A percentile compares a stretch with the other conserved stretches of the same genome.
Evolutionary conservation across 2,113 vertebrate genomes (phyloP).

Genomic region (Leucopsar rothschildi): DNA sequence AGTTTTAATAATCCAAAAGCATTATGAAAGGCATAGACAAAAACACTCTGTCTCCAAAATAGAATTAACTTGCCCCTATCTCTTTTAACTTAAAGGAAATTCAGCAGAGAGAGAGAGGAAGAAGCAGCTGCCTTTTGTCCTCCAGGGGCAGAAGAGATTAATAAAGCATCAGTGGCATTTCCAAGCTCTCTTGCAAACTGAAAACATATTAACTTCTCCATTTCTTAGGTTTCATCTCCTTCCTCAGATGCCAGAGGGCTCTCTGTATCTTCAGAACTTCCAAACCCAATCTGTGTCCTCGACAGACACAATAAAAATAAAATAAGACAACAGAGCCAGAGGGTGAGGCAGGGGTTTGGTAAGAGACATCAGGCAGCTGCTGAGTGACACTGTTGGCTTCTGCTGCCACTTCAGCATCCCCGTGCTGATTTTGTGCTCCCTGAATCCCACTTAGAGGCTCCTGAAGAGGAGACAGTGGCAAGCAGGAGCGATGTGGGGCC

Average conservation of each 20-base stretch:
- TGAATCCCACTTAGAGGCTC: rapidly evolving
- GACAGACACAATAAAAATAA: not conserved
- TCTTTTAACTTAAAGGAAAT: slow-evolving; percentile 18
- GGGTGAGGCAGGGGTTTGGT: not conserved
- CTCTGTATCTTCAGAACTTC: not conserved
- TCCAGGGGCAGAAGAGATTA: not conserved
- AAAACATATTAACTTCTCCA: slow-evolving; percentile 1
- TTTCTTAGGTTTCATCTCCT: not conserved
- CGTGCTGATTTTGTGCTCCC: not conserved
- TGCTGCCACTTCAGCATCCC: not conserved
- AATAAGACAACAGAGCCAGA: not conserved
- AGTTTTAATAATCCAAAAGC: not conserved
- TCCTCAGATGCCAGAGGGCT: not conserved
- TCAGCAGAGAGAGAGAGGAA: not conserved
- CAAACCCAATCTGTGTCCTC: not conserved
- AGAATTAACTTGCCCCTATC: not conserved
- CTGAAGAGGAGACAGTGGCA: rapidly evolving
- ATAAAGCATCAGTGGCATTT: slow-evolving; percentile 34
- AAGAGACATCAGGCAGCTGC: not conserved
- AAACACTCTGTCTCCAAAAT: rapidly evolving
- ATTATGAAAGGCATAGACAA: not conserved
- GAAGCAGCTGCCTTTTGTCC: slow-evolving; percentile 2
- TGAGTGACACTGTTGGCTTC: not conserved
- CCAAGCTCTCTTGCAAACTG: not conserved
- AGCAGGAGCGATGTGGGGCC: rapidly evolving